Evolutionary conservation across 2,888 invertebrate genomes (phyloP).

Genomic region (Esperia sulphurella): DNA sequence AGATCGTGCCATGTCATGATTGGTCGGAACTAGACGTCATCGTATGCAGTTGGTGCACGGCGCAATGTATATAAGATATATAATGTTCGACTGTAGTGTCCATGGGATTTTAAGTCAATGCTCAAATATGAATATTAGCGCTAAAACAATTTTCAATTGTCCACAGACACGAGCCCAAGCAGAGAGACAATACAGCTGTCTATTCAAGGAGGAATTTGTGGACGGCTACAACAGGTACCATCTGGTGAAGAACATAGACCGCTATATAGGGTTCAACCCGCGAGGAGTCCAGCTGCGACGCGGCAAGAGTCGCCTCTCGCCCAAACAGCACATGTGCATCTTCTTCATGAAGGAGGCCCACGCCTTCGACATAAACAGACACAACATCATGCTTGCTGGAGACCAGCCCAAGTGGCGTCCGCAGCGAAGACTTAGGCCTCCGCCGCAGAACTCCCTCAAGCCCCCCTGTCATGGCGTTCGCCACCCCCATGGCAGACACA

Average conservation of each 20-base stretch:
- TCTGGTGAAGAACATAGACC: slow-evolving; percentile 78
- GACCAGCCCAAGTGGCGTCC: slow-evolving; percentile 63
- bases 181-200: slow-evolving; percentile 79
- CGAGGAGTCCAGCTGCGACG: slow-evolving; percentile 77
- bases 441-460: slow-evolving; percentile 60
- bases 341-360: slow-evolving; percentile 82
- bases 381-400: slow-evolving; percentile 79
- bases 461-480: slow-evolving; percentile 63
- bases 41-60: too few species aligned
- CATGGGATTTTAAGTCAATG: too few species aligned
- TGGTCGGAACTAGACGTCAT: too few species aligned
- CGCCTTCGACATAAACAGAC: slow-evolving; percentile 80
- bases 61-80: too few species aligned
- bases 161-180: slow-evolving; percentile 77
- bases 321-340: slow-evolving; percentile 77
- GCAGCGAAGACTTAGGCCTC: slow-evolving; percentile 63
- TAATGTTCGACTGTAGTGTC: too few species aligned
- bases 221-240: slow-evolving; percentile 82
- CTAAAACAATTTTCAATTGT: slow-evolving; percentile 21
- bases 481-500: slow-evolving; percentile 68
- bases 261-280: slow-evolving; percentile 82
- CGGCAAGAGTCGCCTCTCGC: slow-evolving; percentile 55
- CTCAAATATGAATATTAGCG: too few species aligned
- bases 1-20: too few species aligned
- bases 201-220: slow-evolving; percentile 82